Percentiles rank a stretch among this genome's conserved stretches.
These are phyloP conservation scores for Cephus pygmeus DNA, from an alignment of 2,888 invertebrate species.

Conservation along the genomic window DNA sequence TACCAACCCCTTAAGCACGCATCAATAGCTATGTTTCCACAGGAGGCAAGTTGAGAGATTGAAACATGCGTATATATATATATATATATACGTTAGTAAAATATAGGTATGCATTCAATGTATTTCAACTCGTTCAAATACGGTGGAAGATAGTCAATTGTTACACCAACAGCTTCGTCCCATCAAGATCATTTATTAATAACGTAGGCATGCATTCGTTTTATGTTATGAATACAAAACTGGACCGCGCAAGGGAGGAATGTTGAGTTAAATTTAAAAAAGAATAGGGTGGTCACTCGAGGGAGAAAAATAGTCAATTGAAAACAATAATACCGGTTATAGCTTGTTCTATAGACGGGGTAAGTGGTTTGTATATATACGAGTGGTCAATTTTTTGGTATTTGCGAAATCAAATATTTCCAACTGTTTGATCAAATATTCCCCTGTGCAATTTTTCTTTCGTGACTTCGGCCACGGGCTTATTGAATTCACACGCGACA, in stretches of 20 bases:
- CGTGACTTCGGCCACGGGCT: background rate
- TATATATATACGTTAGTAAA: too few relatives aligned
- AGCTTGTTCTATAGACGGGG: background rate
- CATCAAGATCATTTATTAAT: too few relatives aligned
- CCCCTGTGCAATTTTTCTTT: background rate
- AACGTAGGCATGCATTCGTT: too few relatives aligned
- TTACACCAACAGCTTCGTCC: too few relatives aligned
- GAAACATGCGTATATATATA: too few relatives aligned
- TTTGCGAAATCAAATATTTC: too few relatives aligned
- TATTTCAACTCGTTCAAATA: too few relatives aligned
- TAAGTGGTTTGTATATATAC: background rate
- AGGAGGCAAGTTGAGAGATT: background rate
- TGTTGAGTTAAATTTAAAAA: background rate
- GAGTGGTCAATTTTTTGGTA: background rate
- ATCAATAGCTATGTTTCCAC: background rate
- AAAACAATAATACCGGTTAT: background rate
- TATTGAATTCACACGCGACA: background rate
- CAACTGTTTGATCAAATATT: background rate
- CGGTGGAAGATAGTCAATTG: too few relatives aligned
- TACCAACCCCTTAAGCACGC: background rate
- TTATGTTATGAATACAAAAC: too few relatives aligned
- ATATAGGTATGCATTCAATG: too few relatives aligned
- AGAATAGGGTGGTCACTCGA: background rate
- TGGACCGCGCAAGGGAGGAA: background rate
- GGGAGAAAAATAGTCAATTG: background rate